Conservation (phyloP, 2,113 vertebrate genomes). For the Myodes glareolus region DNA sequence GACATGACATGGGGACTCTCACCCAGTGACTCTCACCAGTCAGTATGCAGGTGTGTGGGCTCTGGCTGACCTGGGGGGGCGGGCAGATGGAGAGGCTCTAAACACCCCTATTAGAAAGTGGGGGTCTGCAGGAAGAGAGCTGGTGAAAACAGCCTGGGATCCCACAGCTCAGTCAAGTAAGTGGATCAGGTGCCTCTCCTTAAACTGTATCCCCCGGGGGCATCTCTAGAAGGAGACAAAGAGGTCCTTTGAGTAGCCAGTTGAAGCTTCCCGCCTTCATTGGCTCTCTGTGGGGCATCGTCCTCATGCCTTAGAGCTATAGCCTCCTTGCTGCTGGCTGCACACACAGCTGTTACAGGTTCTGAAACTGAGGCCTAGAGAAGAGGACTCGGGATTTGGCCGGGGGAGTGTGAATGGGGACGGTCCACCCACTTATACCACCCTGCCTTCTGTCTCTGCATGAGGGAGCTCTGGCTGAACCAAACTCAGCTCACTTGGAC, state of each 20-base stretch:
- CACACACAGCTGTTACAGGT: background rate
- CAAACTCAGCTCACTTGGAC: background rate
- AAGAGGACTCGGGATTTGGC: background rate
- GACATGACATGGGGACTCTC: accelerated
- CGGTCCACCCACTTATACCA: background rate
- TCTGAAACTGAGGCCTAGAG: background rate
- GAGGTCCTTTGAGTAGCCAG: background rate
- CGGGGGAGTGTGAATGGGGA: background rate
- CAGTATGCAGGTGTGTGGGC: background rate
- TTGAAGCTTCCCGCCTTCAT: accelerated
- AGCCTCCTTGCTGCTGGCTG: background rate
- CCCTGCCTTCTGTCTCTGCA: background rate
- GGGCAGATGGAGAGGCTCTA: background rate
- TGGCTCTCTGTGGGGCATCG: background rate
- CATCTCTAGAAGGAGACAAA: background rate
- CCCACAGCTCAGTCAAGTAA: background rate
- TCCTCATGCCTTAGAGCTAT: accelerated
- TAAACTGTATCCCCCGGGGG: background rate
- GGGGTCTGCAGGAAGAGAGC: background rate
- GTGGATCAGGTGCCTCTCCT: background rate
- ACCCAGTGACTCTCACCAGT: background rate
- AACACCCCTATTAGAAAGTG: background rate
- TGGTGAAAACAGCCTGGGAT: background rate
- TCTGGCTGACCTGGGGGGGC: background rate
- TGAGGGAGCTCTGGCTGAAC: background rate